Evolutionary conservation across 2,797 vertebrate genomes (phyloP).

Genomic region (Champsocephalus gunnari): DNA sequence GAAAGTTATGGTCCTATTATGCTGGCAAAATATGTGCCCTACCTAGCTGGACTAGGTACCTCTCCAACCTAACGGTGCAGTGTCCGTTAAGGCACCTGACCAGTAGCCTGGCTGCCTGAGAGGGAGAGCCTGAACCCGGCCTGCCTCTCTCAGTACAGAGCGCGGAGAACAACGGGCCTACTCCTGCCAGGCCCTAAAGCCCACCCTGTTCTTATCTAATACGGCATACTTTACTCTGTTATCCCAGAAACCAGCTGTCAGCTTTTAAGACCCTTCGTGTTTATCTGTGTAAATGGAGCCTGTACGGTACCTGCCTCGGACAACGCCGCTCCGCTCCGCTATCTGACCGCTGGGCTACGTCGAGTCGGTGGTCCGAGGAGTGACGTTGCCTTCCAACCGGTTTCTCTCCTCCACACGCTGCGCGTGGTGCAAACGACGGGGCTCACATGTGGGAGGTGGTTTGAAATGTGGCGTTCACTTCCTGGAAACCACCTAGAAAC

Average conservation of each 20-base stretch:
- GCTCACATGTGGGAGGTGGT: constrained; percentile 85
- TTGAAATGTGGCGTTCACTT: constrained; percentile 76
- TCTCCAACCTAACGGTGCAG: constrained; percentile 58
- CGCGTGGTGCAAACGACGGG: constrained; percentile 82
- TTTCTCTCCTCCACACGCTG: constrained; percentile 77
- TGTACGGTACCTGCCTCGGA: constrained; percentile 81
- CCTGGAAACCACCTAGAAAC: constrained; percentile 85
- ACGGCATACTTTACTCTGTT: constrained; percentile 74
- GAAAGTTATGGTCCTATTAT: neutral
- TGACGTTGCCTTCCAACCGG: constrained; percentile 85
- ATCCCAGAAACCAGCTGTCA: constrained; percentile 12
- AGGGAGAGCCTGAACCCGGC: constrained; percentile 58
- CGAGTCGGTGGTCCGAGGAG: constrained; percentile 76
- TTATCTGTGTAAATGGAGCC: neutral
- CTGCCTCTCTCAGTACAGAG: constrained; percentile 65
- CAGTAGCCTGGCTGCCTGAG: constrained; percentile 61
- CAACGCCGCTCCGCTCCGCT: constrained; percentile 84
- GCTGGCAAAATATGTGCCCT: neutral
- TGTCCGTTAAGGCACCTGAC: constrained; percentile 71
- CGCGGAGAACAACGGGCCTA: constrained; percentile 78
- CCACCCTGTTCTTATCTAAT: constrained; percentile 80
- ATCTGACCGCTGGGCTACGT: constrained; percentile 70
- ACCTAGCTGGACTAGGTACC: constrained; percentile 42
- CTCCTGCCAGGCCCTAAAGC: constrained; percentile 80
- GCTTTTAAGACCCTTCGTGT: neutral